These are phyloP conservation scores for Garrulus glandarius DNA, from an alignment of 2,797 vertebrate genomes.

Conservation along the genomic window DNA sequence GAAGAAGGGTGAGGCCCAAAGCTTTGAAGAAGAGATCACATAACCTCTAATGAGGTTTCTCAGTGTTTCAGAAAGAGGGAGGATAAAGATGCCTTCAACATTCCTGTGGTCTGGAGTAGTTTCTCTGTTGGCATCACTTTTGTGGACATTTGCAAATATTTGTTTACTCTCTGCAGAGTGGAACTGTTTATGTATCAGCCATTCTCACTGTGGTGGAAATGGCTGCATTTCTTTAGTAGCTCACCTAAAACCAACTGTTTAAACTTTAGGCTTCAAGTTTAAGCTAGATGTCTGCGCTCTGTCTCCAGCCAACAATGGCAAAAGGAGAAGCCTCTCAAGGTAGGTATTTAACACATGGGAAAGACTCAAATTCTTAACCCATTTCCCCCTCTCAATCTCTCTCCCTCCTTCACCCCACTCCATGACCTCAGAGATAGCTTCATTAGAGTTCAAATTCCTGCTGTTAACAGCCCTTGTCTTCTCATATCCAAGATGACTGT, in stretches of 20 bases:
- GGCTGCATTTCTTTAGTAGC: not conserved
- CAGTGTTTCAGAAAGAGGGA: not conserved
- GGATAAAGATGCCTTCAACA: not conserved
- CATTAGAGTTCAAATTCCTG: not conserved
- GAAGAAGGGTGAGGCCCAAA: not conserved
- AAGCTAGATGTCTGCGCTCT: not conserved
- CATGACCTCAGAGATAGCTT: not conserved
- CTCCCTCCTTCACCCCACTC: not conserved
- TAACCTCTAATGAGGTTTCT: not conserved
- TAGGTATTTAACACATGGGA: not conserved
- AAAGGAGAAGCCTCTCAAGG: not conserved
- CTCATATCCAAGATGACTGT: not conserved
- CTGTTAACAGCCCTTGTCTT: not conserved
- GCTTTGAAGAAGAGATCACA: constrained; percentile 1
- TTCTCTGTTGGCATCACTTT: not conserved
- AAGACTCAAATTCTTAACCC: not conserved
- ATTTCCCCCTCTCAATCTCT: not conserved
- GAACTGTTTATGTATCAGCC: not conserved
- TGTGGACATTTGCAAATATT: not conserved
- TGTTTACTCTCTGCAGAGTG: not conserved
- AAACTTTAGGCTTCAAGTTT: not conserved
- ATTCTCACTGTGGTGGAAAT: not conserved
- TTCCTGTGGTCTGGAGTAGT: not conserved
- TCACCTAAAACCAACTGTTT: not conserved
- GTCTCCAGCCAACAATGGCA: not conserved